Base-by-base conservation (phyloP, 2,888 invertebrate species). In the Cyaniris semiargus region DNA sequence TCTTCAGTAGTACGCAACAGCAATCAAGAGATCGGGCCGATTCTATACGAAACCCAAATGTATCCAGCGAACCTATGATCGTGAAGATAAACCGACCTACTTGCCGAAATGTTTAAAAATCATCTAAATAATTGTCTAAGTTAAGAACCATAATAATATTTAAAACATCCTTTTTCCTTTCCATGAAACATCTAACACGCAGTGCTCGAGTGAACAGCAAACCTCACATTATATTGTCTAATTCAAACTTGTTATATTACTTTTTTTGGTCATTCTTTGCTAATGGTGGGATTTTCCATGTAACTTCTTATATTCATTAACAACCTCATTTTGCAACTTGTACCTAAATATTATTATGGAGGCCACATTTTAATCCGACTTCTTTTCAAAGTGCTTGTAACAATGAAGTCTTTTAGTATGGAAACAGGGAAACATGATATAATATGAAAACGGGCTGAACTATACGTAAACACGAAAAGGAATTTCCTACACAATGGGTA, bases 401-500 rank as follows among this genome's bases (percentile, higher is more conserved):
- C 66, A 66, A 27, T 66, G 66, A 66, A 66, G 15, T 27, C 15
- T 66, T 66, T 27, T 18, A 3, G 27, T 66, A 27, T 66, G 6
- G 31, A 31, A 66, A 66, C 66, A 27, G 31, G 6, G 31, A 31
- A 66, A 66, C 66, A 66, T 66, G 66, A 66, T 66, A 27, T 66
- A 66, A 66, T 27, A 31, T 66, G 31, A 66, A 66, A 66, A 27
- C 27, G 13, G 23, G 13, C 60, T 27, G 66, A 27, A 66, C 66
- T 27, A 15, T 27, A 66, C n/a, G n/a, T n/a, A n/a, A n/a, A n/a
- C 27, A 27, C 15, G 27, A 66, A 66, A 66, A 31, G 66, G 66
- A 27, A 66, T 27, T 66, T 66, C 60, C 27, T 27, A 66, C 60
- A 66, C 66, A 66, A 66, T 66, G 66, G 27, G 27, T 31, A 66